These are phyloP conservation scores for Glaucidium brasilianum DNA, from an alignment of 2,113 vertebrate genomes.

Conservation along the genomic window DNA sequence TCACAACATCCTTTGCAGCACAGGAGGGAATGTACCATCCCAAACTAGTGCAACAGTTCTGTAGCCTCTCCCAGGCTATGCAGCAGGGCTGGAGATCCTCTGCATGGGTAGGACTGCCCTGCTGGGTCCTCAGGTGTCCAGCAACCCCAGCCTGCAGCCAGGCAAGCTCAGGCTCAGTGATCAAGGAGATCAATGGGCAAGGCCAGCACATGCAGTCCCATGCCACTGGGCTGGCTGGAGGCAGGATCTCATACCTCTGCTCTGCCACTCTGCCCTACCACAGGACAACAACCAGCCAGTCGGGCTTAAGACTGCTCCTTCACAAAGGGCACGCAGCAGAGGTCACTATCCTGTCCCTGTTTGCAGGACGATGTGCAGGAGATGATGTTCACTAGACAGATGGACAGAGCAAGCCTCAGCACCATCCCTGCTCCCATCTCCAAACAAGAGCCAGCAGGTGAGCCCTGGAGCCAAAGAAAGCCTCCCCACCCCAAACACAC, in stretches of 20 bases:
- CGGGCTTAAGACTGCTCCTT: neutral
- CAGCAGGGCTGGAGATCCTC: neutral
- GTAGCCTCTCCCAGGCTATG: neutral
- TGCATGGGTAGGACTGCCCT: neutral
- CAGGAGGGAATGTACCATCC: too few relatives aligned
- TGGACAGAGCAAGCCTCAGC: neutral
- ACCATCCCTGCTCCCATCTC: neutral
- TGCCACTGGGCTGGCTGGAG: neutral
- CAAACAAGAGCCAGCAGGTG: neutral
- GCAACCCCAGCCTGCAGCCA: neutral
- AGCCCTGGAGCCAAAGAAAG: neutral
- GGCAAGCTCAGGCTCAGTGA: too few relatives aligned
- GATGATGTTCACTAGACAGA: neutral
- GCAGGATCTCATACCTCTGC: neutral
- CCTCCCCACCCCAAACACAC: neutral
- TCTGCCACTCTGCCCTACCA: neutral
- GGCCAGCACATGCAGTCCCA: accelerated
- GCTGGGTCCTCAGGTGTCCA: neutral
- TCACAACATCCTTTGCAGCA: neutral
- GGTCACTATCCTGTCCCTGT: neutral
- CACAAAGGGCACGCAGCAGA: neutral
- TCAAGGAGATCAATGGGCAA: neutral
- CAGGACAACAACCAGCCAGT: neutral
- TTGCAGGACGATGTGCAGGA: neutral
- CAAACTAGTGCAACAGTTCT: neutral